These are phyloP conservation scores for Euphydryas editha DNA, from an alignment of 2,888 invertebrate species.

Conservation along the genomic window DNA sequence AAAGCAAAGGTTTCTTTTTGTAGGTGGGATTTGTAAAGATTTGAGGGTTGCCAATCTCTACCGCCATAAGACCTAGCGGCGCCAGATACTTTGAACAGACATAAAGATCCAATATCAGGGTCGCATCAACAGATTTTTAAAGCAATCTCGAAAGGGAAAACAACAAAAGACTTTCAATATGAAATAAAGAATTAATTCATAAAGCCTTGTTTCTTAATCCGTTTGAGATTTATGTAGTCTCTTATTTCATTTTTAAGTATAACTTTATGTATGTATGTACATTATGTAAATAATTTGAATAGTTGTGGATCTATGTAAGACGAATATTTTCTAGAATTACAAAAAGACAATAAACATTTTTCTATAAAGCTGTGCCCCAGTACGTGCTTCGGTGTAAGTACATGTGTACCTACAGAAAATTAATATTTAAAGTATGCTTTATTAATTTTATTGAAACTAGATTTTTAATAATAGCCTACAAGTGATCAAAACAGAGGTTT, in stretches of 20 bases:
- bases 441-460: no score
- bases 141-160: constrained; percentile 37
- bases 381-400: no score
- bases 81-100: constrained; percentile 68
- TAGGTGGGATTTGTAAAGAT: constrained; percentile 73
- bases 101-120: constrained; percentile 65
- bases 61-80: constrained; percentile 63
- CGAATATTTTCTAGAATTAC: no score
- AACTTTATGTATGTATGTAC: not conserved
- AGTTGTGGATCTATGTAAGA: not conserved
- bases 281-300: not conserved
- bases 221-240: not conserved
- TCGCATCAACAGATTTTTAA: constrained; percentile 60
- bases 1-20: constrained; percentile 52
- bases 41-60: constrained; percentile 70
- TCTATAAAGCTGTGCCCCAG: no score
- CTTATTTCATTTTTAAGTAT: not conserved
- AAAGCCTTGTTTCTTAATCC: constrained; percentile 3
- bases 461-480: no score
- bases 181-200: constrained; percentile 3
- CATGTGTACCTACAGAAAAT: no score
- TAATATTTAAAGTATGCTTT: no score
- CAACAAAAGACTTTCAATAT: constrained; percentile 16
- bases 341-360: no score
- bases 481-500: no score